phyloP scores from a whole-genome alignment of 2,888 invertebrate genomes.

The Stenichneumon culpator region DNA sequence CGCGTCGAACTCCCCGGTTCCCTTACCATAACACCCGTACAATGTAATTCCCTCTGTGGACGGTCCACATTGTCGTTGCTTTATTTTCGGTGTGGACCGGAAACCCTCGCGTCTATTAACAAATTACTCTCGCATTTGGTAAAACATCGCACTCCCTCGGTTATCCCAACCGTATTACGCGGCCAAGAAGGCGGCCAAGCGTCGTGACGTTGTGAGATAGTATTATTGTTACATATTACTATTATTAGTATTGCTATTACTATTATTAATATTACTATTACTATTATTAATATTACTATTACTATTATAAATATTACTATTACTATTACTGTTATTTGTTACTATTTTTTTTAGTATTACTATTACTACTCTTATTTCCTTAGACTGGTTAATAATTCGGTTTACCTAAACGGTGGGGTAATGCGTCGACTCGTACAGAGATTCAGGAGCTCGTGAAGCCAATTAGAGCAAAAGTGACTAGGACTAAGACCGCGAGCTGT shows the following conservation, averaged over 20 bases:
- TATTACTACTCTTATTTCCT: not conserved
- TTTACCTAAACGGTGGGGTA: conserved; percentile 44
- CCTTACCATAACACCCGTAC: not conserved
- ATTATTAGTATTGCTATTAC: not conserved
- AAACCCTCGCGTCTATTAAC: not conserved
- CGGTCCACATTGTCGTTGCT: conserved; percentile 9
- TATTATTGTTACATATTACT: not conserved
- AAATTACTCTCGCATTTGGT: conserved; percentile 8
- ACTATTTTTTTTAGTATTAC: not conserved
- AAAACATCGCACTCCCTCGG: not conserved
- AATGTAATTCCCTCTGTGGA: not conserved
- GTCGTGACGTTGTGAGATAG: conserved; percentile 4
- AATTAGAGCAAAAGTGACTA: conserved; percentile 53
- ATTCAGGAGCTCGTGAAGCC: conserved; percentile 34
- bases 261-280: not conserved
- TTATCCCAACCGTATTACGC: not conserved
- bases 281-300: not conserved
- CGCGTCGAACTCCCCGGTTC: not conserved
- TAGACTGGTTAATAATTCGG: not conserved
- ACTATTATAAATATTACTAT: not conserved
- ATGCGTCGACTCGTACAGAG: conserved; percentile 32
- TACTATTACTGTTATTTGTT: too few relatives aligned
- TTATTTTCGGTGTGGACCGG: not conserved
- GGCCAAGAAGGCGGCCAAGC: not conserved
- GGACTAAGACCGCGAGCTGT: conserved; percentile 5